Evolutionary conservation across 2,113 vertebrate species (phyloP).

Genomic region (Physeter macrocephalus): DNA sequence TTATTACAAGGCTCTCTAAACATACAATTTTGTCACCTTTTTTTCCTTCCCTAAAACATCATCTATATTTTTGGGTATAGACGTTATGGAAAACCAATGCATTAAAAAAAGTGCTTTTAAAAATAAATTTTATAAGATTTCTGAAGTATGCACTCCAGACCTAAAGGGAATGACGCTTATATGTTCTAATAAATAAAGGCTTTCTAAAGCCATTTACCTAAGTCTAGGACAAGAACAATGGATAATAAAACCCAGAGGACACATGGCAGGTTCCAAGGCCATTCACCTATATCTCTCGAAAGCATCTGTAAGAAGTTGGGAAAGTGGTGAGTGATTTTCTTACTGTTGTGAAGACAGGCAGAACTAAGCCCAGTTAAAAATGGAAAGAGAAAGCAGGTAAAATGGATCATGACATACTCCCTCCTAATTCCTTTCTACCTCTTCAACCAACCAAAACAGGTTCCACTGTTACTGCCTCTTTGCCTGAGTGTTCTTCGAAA

Average conservation of each 20-base stretch:
- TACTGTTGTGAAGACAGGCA: neutral
- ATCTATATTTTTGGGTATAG: constrained; percentile 6
- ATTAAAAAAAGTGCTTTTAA: neutral
- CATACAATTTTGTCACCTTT: neutral
- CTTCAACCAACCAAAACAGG: neutral
- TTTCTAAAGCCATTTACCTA: constrained; percentile 26
- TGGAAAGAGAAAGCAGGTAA: neutral
- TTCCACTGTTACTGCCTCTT: neutral
- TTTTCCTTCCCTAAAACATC: neutral
- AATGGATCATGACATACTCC: neutral
- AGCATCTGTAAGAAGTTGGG: neutral
- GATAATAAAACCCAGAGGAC: neutral
- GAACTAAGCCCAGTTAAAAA: neutral
- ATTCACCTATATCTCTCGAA: neutral
- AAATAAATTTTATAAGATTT: constrained; percentile 5
- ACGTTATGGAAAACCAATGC: neutral
- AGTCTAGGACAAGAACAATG: neutral
- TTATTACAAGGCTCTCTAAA: constrained; percentile 10
- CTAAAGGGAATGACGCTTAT: neutral
- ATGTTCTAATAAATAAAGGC: neutral
- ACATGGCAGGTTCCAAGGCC: neutral
- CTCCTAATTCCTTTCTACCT: neutral
- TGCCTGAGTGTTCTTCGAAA: neutral
- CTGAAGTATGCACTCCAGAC: neutral
- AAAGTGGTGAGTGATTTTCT: neutral